Evolutionary conservation across 2,113 vertebrate genomes (phyloP), one percentile per base, ranked within the genome.

Genomic region (Cacatua alba): DNA sequence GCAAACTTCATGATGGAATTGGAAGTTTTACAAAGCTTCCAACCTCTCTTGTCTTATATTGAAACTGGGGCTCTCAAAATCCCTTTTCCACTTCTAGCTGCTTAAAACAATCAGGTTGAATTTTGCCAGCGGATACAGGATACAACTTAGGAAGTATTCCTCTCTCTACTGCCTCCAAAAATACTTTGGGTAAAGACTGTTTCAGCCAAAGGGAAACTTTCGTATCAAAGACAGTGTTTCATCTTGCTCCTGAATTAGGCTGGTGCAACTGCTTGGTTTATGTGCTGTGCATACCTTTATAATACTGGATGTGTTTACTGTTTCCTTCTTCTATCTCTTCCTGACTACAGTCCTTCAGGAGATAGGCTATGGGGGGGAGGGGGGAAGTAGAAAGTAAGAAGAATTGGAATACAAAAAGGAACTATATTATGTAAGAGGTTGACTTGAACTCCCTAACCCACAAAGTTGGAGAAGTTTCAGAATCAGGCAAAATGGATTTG

Each of bases 401-500:
- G 29, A 75, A 59, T 3, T 44, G 57, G 57, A 96, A 39, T 69
- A 46, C 70, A 72, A 41, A 95, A 90, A 88, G 63, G 68, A 85
- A 28, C 68, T 82, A 49, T 70, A 65, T 64, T 65, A 69, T 65
- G 5, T 65, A 78, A 71, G 91, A 94, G 70, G 35, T 95, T 95
- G 81, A 95, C 77, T 96, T 91, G 84, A 95, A 92, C 48, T 94
- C 92, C 92, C 57, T 82, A 81, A 94, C 77, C 86, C 96, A 74
- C 70, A 60, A 41, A 96, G 74, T 46, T 94, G 96, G 74, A 94
- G n/a, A 95, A 94, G 35, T 72, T 96, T 94, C 94, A 96, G 94
- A 89, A 82, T 65, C 82, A 97, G 96, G 92, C 94, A 96, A 93
- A 95, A 90, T 93, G 74, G 51, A 92, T 96, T 96, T 96, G 83